Evolutionary conservation across 2,113 vertebrate genomes (phyloP), one percentile per base, ranked within the genome.

Genomic region (Chitala chitala): DNA sequence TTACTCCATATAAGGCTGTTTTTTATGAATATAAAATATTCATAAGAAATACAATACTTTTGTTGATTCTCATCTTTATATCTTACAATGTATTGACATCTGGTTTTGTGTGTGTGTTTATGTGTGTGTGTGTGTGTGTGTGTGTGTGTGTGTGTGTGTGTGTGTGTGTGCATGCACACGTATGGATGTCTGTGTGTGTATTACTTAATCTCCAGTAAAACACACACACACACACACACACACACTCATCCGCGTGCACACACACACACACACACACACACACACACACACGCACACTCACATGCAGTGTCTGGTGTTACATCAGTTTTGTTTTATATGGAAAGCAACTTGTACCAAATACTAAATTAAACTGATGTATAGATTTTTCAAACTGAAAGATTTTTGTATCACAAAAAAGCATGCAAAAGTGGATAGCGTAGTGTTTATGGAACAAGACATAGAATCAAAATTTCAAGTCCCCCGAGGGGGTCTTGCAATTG

Each of bases 371-470:
- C 15, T 63, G 33, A 63, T 63, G 33, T 29, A 63, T 63, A 36
- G 33, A 63, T 63, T 63, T 63, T 20, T 33, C 26, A 46, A 48
- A 22, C 42, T 20, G 29, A 68, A 68, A 24, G 44, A 46, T 26
- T 42, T 68, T 44, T 66, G 64, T n/a, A 66, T 63, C 38, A 63
- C 38, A 44, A 66, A 66, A n/a, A 66, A 7, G n/a, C 40, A 3
- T 44, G 44, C 24, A 20, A 44, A 44, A 66, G 48, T 10, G 8
- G 7, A 20, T 20, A 51, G 40, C 64, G 24, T 24, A 13, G 64
- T 46, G 64, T n/a, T 22, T 68, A 46, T 46, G 42, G 64, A 68
- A 26, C 33, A n/a, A 44, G 64, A 68, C 42, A 44, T 68, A 42
- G 64, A 68, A 26, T 46, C 22, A 38, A 46, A 68, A n/a, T 44